These are phyloP conservation scores for Eumaeus atala DNA, from an alignment of 1,140 invertebrate genomes.

Conservation along the genomic window DNA sequence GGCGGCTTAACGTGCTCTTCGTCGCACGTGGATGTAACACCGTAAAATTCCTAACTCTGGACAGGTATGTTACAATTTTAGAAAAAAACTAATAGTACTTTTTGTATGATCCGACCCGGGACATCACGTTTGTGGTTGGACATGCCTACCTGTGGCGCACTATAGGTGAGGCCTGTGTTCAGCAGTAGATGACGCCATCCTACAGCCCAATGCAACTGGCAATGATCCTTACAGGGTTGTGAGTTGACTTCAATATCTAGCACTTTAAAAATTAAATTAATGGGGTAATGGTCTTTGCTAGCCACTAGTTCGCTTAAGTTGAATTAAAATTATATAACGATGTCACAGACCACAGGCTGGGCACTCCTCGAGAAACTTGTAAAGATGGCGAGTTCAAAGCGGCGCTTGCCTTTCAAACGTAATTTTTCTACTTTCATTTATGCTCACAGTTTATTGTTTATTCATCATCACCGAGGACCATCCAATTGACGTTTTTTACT, in stretches of 20 bases:
- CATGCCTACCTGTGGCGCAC: too few relatives aligned
- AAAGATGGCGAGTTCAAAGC: conserved; percentile 14
- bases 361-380: conserved; percentile 15
- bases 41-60: too few relatives aligned
- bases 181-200: too few relatives aligned
- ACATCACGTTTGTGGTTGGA: too few relatives aligned
- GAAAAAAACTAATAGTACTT: too few relatives aligned
- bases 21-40: too few relatives aligned
- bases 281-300: conserved; percentile 11
- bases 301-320: conserved; percentile 5
- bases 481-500: too few relatives aligned
- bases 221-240: conserved; percentile 5
- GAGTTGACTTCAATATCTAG: conserved; percentile 2
- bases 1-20: too few relatives aligned
- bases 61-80: too few relatives aligned
- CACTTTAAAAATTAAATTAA: conserved; percentile 7
- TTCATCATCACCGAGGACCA: neutral
- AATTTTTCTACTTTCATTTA: neutral
- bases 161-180: too few relatives aligned
- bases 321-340: conserved; percentile 14
- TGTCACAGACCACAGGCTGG: neutral
- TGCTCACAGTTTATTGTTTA: neutral
- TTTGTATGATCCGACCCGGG: too few relatives aligned
- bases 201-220: too few relatives aligned
- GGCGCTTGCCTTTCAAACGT: neutral